These are phyloP conservation scores for Sphaeramia orbicularis DNA, from an alignment of 2,797 vertebrate species.

Conservation along the genomic window DNA sequence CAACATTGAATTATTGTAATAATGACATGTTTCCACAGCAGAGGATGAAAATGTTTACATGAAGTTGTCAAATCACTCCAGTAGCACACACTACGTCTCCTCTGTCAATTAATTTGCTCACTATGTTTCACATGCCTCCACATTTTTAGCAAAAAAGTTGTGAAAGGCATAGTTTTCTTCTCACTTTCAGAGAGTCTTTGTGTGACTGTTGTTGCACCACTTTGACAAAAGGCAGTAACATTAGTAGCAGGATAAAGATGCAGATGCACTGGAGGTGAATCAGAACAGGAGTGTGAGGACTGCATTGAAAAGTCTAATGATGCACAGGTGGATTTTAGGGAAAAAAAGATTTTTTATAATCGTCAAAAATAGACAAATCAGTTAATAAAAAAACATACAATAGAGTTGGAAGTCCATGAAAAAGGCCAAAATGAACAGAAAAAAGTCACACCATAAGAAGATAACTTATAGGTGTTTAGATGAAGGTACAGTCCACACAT, in stretches of 20 bases:
- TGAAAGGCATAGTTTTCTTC: not conserved
- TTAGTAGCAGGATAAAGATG: not conserved
- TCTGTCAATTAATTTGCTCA: not conserved
- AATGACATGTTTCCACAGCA: constrained; percentile 11
- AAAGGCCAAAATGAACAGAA: too few relatives aligned
- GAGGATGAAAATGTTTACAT: constrained; percentile 15
- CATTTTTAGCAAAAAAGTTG: not conserved
- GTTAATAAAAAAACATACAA: too few relatives aligned
- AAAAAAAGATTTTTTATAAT: too few relatives aligned
- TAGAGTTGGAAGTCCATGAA: too few relatives aligned
- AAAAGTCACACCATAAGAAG: too few relatives aligned
- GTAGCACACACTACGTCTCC: not conserved
- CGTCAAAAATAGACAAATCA: too few relatives aligned
- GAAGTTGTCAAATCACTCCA: constrained; percentile 11
- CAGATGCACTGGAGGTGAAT: not conserved
- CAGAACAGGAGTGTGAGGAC: not conserved
- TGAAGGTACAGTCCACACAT: too few relatives aligned
- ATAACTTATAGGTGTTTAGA: too few relatives aligned
- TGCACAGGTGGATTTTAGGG: too few relatives aligned
- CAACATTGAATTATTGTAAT: constrained; percentile 7
- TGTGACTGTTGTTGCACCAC: not conserved
- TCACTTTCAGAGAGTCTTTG: not conserved
- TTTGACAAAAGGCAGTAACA: not conserved
- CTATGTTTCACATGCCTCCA: not conserved
- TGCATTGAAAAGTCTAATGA: not conserved